phyloP scores from a whole-genome alignment of 1,140 invertebrate species.

The Conus betulinus region DNA sequence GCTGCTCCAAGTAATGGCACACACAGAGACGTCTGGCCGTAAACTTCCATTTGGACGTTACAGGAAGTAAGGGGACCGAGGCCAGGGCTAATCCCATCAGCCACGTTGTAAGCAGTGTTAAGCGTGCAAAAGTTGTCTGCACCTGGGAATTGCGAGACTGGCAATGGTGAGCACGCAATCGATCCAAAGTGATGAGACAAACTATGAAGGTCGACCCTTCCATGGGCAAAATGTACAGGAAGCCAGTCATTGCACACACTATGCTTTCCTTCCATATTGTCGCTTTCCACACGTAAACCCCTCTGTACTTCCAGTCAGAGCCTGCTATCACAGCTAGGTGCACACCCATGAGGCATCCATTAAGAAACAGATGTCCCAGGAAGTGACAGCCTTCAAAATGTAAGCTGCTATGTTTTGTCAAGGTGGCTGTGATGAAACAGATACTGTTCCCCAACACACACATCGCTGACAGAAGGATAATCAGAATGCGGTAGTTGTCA shows the following conservation, averaged over 20 bases:
- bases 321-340: slow-evolving; percentile 8
- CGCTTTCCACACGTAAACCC: background rate
- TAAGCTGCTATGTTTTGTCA: background rate
- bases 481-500: background rate
- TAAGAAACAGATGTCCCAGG: slow-evolving; percentile 4
- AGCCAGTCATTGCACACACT: slow-evolving; percentile 48
- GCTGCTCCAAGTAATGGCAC: no score
- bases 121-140: no score
- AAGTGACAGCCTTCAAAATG: background rate
- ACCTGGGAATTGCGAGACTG: background rate
- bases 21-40: no score
- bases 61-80: no score
- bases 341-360: slow-evolving; percentile 4
- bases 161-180: slow-evolving; percentile 53
- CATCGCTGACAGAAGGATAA: background rate
- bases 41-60: no score
- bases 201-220: slow-evolving; percentile 60
- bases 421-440: background rate
- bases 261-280: background rate
- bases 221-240: slow-evolving; percentile 58
- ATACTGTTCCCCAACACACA: background rate
- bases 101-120: no score
- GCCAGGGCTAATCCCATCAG: no score
- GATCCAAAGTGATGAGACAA: slow-evolving; percentile 59
- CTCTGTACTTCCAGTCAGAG: background rate